phyloP scores from a whole-genome alignment of 2,113 vertebrate genomes.

The Mus spicilegus region DNA sequence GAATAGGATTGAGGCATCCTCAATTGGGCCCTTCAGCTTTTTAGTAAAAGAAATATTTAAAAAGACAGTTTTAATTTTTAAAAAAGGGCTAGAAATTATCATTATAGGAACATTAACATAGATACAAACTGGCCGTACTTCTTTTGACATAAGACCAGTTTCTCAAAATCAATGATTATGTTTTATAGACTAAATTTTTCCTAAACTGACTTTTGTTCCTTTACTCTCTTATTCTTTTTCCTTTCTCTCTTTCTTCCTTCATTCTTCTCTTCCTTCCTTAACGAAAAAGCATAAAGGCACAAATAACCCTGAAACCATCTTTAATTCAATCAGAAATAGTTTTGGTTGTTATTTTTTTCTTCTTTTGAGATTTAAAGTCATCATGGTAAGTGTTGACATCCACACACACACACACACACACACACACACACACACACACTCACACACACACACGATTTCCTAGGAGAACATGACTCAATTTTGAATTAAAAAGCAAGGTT shows the following conservation, averaged over 20 bases:
- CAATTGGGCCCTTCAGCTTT: too few relatives aligned
- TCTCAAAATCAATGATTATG: slow-evolving; percentile 15
- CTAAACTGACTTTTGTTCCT: not conserved
- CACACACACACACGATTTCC: not conserved
- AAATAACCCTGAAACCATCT: not conserved
- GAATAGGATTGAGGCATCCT: too few relatives aligned
- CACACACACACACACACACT: not conserved
- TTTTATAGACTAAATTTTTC: slow-evolving; percentile 32
- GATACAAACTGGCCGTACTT: not conserved
- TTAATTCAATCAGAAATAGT: slow-evolving; percentile 53
- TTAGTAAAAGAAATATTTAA: not conserved
- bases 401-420: not conserved
- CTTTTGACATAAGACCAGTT: not conserved
- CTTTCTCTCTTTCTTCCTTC: not conserved
- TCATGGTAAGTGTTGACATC: slow-evolving; percentile 46
- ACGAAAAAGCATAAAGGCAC: too few relatives aligned
- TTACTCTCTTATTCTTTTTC: not conserved
- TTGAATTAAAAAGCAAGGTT: slow-evolving; percentile 58
- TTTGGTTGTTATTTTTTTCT: not conserved
- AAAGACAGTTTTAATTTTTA: not conserved
- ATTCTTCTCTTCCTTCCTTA: not conserved
- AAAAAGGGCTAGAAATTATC: not conserved
- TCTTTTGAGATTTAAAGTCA: slow-evolving; percentile 39
- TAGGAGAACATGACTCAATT: slow-evolving; percentile 56
- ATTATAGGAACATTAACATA: not conserved